Evolutionary conservation across 2,888 invertebrate genomes (phyloP).

Genomic region (Drosophila merina): DNA sequence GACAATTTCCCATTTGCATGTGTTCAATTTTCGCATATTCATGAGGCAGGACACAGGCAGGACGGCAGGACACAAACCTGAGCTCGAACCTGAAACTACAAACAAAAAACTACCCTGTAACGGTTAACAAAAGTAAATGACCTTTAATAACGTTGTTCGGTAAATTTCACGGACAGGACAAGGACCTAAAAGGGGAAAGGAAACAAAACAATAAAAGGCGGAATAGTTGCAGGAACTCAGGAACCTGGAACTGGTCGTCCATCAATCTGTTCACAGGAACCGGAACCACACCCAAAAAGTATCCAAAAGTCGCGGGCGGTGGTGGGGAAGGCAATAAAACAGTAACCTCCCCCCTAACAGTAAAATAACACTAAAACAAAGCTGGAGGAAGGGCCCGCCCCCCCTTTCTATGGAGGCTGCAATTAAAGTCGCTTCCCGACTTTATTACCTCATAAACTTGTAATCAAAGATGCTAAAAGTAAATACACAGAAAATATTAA

Average conservation of each 20-base stretch:
- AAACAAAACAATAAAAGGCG: conserved; percentile 29
- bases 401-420: conserved; percentile 26
- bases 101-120: conserved; percentile 55
- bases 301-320: neutral
- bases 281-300: conserved; percentile 43
- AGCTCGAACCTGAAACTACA: conserved; percentile 18
- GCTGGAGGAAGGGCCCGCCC: neutral
- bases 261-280: conserved; percentile 39
- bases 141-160: conserved; percentile 61
- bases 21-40: conserved; percentile 53
- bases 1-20: conserved; percentile 50
- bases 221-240: conserved; percentile 7
- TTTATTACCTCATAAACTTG: conserved; percentile 67
- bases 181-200: conserved; percentile 18
- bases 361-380: conserved; percentile 51
- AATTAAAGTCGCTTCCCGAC: conserved; percentile 58
- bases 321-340: conserved; percentile 49
- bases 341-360: conserved; percentile 31
- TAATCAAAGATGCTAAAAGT: conserved; percentile 50
- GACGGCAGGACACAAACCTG: neutral
- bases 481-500: conserved; percentile 12
- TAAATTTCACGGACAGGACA: conserved; percentile 54
- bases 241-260: conserved; percentile 26
- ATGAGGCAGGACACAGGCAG: conserved; percentile 31
- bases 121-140: conserved; percentile 54